A percentile compares a stretch with the other conserved stretches of the same genome.
Conservation (phyloP, 2,888 invertebrate species). For the Autographa pulchrina region DNA sequence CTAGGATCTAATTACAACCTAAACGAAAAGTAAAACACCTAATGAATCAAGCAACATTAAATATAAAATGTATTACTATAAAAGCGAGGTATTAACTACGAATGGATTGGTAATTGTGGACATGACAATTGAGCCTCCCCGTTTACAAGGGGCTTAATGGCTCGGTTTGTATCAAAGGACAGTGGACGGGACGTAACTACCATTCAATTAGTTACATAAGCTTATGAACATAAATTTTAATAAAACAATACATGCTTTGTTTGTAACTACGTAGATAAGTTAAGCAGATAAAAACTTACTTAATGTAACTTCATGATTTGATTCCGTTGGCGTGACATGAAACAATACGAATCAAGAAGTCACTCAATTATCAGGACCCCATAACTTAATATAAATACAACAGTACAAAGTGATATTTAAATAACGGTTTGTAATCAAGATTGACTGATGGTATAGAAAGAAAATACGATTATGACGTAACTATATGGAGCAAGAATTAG, state of each 20-base stretch:
- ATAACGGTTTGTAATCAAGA: not conserved
- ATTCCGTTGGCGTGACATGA: constrained; percentile 16
- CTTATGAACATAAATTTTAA: not conserved
- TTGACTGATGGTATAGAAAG: not conserved
- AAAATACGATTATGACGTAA: not conserved
- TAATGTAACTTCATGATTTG: constrained; percentile 5
- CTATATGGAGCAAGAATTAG: not conserved
- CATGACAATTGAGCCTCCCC: constrained; percentile 2
- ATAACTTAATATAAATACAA: not conserved
- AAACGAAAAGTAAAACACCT: not conserved
- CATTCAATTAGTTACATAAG: not conserved
- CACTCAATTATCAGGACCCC: not conserved
- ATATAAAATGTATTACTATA: not conserved
- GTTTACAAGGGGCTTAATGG: not conserved
- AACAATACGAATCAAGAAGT: constrained; percentile 10
- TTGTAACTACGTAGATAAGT: not conserved
- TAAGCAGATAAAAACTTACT: not conserved
- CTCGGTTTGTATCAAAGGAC: not conserved
- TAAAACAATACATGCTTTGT: not conserved
- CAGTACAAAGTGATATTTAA: not conserved
- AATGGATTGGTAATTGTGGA: not conserved
- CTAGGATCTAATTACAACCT: not conserved
- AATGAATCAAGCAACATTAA: not conserved
- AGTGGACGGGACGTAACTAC: not conserved
- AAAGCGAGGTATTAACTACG: not conserved